phyloP scores from a whole-genome alignment of 2,888 invertebrate species.

The Apomyelois bistriatella region DNA sequence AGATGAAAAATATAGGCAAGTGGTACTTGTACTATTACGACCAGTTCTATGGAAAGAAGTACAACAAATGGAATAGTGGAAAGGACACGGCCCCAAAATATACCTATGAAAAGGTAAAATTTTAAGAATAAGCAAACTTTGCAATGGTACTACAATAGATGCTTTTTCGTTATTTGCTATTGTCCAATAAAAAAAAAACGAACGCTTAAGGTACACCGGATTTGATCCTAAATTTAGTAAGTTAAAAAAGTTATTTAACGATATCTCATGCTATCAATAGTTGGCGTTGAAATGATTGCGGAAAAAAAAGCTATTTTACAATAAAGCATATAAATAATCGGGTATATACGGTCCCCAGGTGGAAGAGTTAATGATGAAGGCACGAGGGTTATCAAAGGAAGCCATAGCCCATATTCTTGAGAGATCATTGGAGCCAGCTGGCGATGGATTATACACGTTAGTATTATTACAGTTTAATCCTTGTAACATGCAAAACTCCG shows the following conservation, averaged over 20 bases:
- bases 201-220: too few relatives aligned
- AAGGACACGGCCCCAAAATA: slow-evolving; percentile 50
- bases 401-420: slow-evolving; percentile 68
- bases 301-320: too few relatives aligned
- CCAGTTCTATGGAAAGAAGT: slow-evolving; percentile 46
- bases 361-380: slow-evolving; percentile 42
- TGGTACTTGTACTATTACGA: slow-evolving; percentile 60
- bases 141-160: too few relatives aligned
- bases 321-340: too few relatives aligned
- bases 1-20: slow-evolving; percentile 29
- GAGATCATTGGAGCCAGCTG: slow-evolving; percentile 63
- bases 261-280: too few relatives aligned
- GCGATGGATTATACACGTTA: slow-evolving; percentile 67
- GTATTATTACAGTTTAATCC: background rate
- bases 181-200: too few relatives aligned
- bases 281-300: too few relatives aligned
- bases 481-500: too few relatives aligned
- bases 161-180: too few relatives aligned
- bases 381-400: slow-evolving; percentile 59
- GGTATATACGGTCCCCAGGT: too few relatives aligned
- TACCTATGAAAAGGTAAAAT: slow-evolving; percentile 46
- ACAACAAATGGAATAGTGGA: slow-evolving; percentile 38
- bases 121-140: background rate
- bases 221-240: too few relatives aligned
- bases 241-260: too few relatives aligned